Conservation (phyloP, 2,888 invertebrate species). For the Blomia tropicalis region DNA sequence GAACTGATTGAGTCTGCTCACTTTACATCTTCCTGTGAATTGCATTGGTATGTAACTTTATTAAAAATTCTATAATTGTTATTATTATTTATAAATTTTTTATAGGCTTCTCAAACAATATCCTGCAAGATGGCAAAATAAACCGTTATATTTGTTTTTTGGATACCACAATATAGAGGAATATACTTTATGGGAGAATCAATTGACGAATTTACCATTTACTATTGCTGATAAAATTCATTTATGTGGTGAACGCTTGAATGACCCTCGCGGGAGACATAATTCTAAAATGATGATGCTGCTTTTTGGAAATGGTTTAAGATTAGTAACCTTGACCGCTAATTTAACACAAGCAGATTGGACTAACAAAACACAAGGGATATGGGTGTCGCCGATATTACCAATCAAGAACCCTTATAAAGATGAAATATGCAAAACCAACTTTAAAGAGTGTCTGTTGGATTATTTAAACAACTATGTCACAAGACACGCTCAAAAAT, state of each 20-base stretch:
- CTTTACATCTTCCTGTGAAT: conserved; percentile 81
- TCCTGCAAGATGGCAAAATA: conserved; percentile 49
- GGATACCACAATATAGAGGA: conserved; percentile 41
- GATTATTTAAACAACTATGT: conserved; percentile 61
- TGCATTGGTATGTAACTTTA: conserved; percentile 49
- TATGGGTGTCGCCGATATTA: conserved; percentile 75
- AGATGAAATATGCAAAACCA: conserved; percentile 44
- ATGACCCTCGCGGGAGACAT: conserved; percentile 67
- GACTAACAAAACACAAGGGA: conserved; percentile 69
- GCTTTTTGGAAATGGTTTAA: conserved; percentile 55
- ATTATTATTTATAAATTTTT: neutral
- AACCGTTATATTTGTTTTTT: conserved; percentile 53
- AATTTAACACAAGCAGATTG: conserved; percentile 82
- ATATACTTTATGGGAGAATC: neutral
- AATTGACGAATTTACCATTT: neutral
- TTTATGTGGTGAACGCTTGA: conserved; percentile 52
- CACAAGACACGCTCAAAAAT: conserved; percentile 48
- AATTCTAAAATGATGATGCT: conserved; percentile 71
- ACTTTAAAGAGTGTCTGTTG: conserved; percentile 60
- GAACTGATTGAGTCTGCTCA: conserved; percentile 35
- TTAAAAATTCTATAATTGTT: neutral
- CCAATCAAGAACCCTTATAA: conserved; percentile 38
- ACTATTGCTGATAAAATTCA: conserved; percentile 47
- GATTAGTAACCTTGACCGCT: conserved; percentile 75
- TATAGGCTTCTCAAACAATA: conserved; percentile 56